Evolutionary conservation across 2,888 invertebrate species (phyloP).

Genomic region (Emmelina monodactyla): DNA sequence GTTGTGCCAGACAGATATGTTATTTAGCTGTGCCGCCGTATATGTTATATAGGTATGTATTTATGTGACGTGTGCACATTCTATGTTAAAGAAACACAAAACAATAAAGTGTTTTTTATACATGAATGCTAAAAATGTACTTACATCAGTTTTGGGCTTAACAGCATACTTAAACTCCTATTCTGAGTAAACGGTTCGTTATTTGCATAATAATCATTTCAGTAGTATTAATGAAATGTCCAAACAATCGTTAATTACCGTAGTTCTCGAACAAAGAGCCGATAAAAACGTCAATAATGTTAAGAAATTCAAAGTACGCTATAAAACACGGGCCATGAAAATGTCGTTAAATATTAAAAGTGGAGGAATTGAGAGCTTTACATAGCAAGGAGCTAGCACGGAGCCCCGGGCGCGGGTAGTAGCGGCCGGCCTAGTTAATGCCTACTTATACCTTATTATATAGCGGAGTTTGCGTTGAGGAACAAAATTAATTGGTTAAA

Average conservation of each 20-base stretch:
- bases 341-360: conserved; percentile 66
- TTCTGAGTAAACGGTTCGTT: no score
- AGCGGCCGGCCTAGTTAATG: conserved; percentile 63
- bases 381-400: conserved; percentile 62
- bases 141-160: no score
- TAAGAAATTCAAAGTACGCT: conserved; percentile 57
- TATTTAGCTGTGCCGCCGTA: no score
- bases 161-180: no score
- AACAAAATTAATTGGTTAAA: conserved; percentile 70
- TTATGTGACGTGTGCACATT: no score
- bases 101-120: no score
- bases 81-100: no score
- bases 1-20: no score
- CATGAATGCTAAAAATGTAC: no score
- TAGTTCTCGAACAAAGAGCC: conserved; percentile 34
- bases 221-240: no score
- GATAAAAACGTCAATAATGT: conserved; percentile 49
- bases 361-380: conserved; percentile 66
- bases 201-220: no score
- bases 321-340: conserved; percentile 64
- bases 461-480: conserved; percentile 68
- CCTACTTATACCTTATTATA: conserved; percentile 68
- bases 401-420: conserved; percentile 53
- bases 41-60: no score
- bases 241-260: not conserved